Percentiles rank a stretch among this genome's conserved stretches.
Conservation (phyloP, 2,888 invertebrate genomes). For the Ditula angustiorana region DNA sequence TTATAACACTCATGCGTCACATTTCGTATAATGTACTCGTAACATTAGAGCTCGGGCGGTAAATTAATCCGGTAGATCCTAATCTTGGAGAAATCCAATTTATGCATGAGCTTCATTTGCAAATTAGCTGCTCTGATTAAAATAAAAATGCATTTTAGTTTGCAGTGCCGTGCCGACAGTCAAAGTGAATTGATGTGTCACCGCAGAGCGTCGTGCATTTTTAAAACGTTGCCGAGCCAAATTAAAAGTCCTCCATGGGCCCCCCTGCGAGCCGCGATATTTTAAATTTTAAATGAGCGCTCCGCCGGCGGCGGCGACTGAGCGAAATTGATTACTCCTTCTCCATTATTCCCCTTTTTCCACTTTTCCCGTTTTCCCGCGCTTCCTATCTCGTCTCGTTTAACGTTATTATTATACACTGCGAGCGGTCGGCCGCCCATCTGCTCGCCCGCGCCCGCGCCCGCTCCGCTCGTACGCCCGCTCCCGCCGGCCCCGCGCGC, state of each 20-base stretch:
- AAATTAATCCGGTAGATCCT: background rate
- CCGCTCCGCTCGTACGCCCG: slow-evolving; percentile 43
- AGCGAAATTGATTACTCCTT: slow-evolving; percentile 85
- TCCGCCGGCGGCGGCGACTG: slow-evolving; percentile 78
- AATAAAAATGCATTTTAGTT: slow-evolving; percentile 57
- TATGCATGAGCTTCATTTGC: slow-evolving; percentile 29
- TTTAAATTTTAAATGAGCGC: slow-evolving; percentile 84
- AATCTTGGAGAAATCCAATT: slow-evolving; percentile 8
- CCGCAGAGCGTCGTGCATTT: slow-evolving; percentile 81
- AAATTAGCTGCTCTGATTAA: slow-evolving; percentile 35
- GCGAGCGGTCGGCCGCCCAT: slow-evolving; percentile 44
- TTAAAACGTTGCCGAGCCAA: slow-evolving; percentile 78
- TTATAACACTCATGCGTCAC: background rate
- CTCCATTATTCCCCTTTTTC: slow-evolving; percentile 84
- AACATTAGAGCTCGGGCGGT: background rate
- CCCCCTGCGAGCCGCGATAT: slow-evolving; percentile 76
- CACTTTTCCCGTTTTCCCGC: slow-evolving; percentile 75
- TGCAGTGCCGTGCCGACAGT: slow-evolving; percentile 69
- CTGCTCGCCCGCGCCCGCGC: slow-evolving; percentile 42
- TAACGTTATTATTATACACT: slow-evolving; percentile 79
- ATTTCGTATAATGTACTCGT: background rate
- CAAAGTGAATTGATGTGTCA: slow-evolving; percentile 83
- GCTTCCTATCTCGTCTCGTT: slow-evolving; percentile 77
- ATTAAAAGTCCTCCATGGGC: slow-evolving; percentile 82
- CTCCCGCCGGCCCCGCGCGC: slow-evolving; percentile 44